Evolutionary conservation across 1,140 invertebrate species (phyloP).

Genomic region (Ooceraea biroi): DNA sequence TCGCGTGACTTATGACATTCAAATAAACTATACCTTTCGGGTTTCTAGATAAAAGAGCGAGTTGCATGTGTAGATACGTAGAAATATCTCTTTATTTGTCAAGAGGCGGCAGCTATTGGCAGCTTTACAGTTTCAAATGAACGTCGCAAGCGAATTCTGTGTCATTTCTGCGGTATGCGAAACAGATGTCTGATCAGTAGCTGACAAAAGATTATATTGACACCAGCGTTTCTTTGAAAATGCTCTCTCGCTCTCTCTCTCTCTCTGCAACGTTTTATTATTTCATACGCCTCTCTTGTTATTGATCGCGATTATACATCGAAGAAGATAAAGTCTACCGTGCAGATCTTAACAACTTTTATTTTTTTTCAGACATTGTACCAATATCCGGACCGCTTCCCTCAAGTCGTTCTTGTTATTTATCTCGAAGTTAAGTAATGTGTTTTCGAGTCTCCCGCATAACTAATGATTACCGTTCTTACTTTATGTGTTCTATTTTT

Average conservation of each 20-base stretch:
- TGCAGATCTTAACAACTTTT: no score
- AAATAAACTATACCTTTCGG: constrained; percentile 5
- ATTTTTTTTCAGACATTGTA: no score
- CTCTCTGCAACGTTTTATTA: no score
- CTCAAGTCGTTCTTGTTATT: neutral
- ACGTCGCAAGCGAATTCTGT: neutral
- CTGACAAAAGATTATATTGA: neutral
- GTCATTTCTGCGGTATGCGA: neutral
- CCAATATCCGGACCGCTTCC: no score
- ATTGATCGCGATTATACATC: no score
- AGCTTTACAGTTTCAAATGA: neutral
- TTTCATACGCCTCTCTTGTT: no score
- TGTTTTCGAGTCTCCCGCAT: neutral
- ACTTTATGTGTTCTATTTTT: neutral
- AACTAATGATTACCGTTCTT: neutral
- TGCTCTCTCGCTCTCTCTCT: no score
- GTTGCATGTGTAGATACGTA: neutral
- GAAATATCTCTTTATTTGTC: constrained; percentile 16
- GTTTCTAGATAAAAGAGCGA: neutral
- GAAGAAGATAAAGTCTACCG: no score
- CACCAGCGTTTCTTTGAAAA: neutral
- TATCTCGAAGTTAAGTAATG: neutral
- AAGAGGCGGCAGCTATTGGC: constrained; percentile 23
- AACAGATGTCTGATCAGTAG: constrained; percentile 7
- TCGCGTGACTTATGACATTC: neutral